Evolutionary conservation across 2,888 invertebrate species (phyloP), one percentile per base, ranked within the genome.

Genomic region (Chrysopilus asiliformis): DNA sequence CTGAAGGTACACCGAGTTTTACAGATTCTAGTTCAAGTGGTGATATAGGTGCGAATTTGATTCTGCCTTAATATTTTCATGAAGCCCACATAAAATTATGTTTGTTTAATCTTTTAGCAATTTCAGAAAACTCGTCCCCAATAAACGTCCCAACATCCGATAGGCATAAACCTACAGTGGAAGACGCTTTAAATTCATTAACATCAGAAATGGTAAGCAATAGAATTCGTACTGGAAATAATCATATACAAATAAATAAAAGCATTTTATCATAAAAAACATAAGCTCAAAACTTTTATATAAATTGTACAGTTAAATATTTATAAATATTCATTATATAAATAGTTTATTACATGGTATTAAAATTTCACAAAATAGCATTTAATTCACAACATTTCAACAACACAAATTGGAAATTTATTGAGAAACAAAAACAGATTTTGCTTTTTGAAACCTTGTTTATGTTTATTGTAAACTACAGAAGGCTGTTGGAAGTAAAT

Each of bases 1-100:
- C 94, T 32, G 94, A 94, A 69, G 94, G 94, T 53, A 94, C 94
- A 48, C 94, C 94, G 42, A 91, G 91, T 60, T 94, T 90, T 67
- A 94, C 94, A 25, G 90, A 93, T 64, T 94, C 93, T 53, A 93
- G 93, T 66, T 89, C 90, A 66, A 86, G 86, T 67, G 79, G 79
- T 51, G 86, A 87, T 66, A 79, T 78, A 68, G 74, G 76, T 67
- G 58, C 55, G 49, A 22, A 29, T 3, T 13, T 29, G 13, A 13
- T 29, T 10, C 15, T 29, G 6, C 4, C 13, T 2, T 18, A n/a
- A n/a, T n/a, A n/a, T n/a, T n/a, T n/a, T 22, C 10, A 8, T 22
- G 22, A 7, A 22, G 10, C 12, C 6, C 12, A 27, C 6, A 27
- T 27, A 27, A n/a, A n/a, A n/a, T n/a, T n/a, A n/a, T n/a, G n/a